phyloP scores from a whole-genome alignment of 37 sponge, comb jelly and placozoan genomes.

The Hormiphora californensis region DNA sequence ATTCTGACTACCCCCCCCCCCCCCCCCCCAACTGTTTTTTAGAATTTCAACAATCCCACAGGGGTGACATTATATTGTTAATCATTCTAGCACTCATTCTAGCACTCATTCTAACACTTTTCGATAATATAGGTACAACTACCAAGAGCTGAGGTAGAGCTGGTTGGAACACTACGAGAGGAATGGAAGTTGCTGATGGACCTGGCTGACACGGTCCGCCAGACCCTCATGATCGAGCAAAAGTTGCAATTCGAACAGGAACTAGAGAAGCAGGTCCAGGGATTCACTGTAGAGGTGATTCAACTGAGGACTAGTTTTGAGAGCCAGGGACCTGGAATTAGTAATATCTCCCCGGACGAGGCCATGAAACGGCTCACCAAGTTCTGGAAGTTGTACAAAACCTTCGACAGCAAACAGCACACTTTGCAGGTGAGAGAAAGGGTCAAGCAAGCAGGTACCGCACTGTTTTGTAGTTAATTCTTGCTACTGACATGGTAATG shows the following conservation, averaged over 20 bases:
- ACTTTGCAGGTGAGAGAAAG: background rate
- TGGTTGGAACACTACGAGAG: slow-evolving; percentile 62
- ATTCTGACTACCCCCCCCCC: background rate
- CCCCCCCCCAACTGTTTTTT: slow-evolving; percentile 55
- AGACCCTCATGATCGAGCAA: slow-evolving; percentile 62
- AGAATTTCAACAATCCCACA: no score
- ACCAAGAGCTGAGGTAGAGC: slow-evolving; percentile 64
- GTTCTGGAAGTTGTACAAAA: slow-evolving; percentile 25
- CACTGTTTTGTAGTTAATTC: background rate
- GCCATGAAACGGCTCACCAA: slow-evolving; percentile 56
- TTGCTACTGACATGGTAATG: background rate
- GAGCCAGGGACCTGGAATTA: slow-evolving; percentile 62
- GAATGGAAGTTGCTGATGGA: slow-evolving; percentile 68
- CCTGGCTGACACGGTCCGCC: slow-evolving; percentile 65
- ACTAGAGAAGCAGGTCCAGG: slow-evolving; percentile 76
- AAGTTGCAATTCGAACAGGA: slow-evolving; percentile 66
- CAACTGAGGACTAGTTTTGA: slow-evolving; percentile 87
- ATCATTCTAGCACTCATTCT: no score
- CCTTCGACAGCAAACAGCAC: slow-evolving; percentile 23
- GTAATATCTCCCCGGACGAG: slow-evolving; percentile 61
- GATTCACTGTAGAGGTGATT: slow-evolving; percentile 73
- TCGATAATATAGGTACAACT: slow-evolving; percentile 56
- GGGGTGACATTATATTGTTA: no score
- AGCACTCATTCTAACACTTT: no score
- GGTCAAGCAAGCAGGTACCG: background rate